Evolutionary conservation across 2,888 invertebrate genomes (phyloP).

Genomic region (Liodrosophila aerea): DNA sequence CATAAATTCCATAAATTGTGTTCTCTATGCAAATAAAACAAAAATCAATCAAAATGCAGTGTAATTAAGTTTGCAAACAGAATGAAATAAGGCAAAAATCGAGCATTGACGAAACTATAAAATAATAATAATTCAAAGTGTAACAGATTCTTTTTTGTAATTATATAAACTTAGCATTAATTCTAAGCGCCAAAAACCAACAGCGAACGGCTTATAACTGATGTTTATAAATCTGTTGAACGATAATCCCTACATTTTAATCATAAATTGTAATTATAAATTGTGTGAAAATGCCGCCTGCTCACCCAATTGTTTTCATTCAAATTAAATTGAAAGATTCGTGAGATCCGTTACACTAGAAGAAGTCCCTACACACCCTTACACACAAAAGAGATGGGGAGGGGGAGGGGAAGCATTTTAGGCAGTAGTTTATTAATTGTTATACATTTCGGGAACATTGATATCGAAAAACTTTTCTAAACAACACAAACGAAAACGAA

Average conservation of each 20-base stretch:
- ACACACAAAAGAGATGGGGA: conserved; percentile 20
- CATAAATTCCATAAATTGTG: conserved; percentile 61
- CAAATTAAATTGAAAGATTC: conserved; percentile 19
- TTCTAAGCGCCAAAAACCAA: conserved; percentile 46
- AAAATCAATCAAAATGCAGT: conserved; percentile 41
- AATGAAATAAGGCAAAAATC: conserved; percentile 3
- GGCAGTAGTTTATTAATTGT: conserved; percentile 71
- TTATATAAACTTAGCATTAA: conserved; percentile 59
- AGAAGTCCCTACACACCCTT: conserved; percentile 15
- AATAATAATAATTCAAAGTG: conserved; percentile 30
- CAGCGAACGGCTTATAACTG: conserved; percentile 4
- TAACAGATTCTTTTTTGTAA: conserved; percentile 65
- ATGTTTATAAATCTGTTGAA: conserved; percentile 37
- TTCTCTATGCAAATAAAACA: conserved; percentile 46
- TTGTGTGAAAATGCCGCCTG: conserved; percentile 30
- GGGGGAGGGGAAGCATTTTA: conserved; percentile 31
- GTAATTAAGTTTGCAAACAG: conserved; percentile 34
- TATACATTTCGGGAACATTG: conserved; percentile 72
- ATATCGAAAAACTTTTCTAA: conserved; percentile 58
- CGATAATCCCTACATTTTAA: background rate
- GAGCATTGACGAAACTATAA: conserved; percentile 16
- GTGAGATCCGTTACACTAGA: conserved; percentile 10
- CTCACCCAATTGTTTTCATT: conserved; percentile 17
- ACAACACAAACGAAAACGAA: conserved; percentile 24
- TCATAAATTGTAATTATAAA: background rate